A percentile compares a stretch with the other conserved stretches of the same genome.
Conservation (phyloP, 2,888 invertebrate species). For the Creontiades dilutus region DNA sequence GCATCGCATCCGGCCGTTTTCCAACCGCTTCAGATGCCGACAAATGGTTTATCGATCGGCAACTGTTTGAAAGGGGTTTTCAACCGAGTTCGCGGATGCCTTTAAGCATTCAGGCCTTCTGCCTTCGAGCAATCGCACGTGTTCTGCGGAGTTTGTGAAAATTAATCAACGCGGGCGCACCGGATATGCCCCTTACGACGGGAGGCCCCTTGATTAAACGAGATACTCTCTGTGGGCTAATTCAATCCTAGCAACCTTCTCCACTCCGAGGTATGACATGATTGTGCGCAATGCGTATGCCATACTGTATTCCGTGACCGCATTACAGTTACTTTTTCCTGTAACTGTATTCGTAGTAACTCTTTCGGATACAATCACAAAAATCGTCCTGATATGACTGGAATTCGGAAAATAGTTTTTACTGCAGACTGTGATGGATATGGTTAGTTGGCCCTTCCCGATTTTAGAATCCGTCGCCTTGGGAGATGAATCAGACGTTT, state of each 20-base stretch:
- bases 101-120: neutral
- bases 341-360: too few species aligned
- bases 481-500: too few species aligned
- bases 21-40: neutral
- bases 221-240: conserved; percentile 2
- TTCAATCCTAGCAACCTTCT: neutral
- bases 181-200: neutral
- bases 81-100: neutral
- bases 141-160: neutral
- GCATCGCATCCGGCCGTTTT: neutral
- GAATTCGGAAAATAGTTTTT: too few species aligned
- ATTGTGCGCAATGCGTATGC: too few species aligned
- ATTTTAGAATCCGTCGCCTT: too few species aligned
- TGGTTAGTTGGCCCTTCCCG: too few species aligned
- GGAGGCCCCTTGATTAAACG: neutral
- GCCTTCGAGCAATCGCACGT: neutral
- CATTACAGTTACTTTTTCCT: too few species aligned
- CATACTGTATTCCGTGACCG: too few species aligned
- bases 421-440: too few species aligned
- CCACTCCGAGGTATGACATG: neutral
- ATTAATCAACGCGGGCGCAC: conserved; percentile 4
- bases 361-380: too few species aligned
- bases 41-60: conserved; percentile 20
- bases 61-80: conserved; percentile 7
- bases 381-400: too few species aligned